phyloP scores from a whole-genome alignment of 1,140 invertebrate species.

The Homarus americanus region DNA sequence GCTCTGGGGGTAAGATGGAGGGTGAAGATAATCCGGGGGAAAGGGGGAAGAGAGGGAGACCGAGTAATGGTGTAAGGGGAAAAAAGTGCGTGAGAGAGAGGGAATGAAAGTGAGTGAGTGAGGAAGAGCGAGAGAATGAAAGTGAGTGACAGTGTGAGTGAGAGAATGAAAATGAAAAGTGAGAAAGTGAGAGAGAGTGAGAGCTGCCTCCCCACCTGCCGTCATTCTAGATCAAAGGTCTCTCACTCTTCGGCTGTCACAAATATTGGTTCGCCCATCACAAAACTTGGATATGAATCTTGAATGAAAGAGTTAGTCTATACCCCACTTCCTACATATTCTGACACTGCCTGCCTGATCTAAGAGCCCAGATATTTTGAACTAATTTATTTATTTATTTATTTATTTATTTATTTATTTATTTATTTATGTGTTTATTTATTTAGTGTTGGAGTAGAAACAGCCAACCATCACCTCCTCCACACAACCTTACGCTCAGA shows the following conservation, averaged over 20 bases:
- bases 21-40: not conserved
- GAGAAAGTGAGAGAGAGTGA: not conserved
- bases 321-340: no score
- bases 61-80: not conserved
- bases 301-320: not conserved
- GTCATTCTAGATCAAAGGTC: conserved; percentile 21
- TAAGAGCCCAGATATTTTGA: no score
- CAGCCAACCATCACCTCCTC: no score
- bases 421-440: no score
- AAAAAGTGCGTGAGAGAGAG: not conserved
- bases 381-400: no score
- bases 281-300: conserved; percentile 20
- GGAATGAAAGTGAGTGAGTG: no score
- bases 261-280: conserved; percentile 30
- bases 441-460: no score
- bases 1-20: not conserved
- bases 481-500: no score
- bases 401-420: no score
- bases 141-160: no score
- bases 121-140: not conserved
- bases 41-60: not conserved
- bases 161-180: not conserved
- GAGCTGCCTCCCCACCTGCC: not conserved
- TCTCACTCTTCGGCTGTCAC: conserved; percentile 7
- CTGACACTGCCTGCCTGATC: no score